Evolutionary conservation across 1,140 invertebrate species (phyloP).

Genomic region (Drosophila melanica): DNA sequence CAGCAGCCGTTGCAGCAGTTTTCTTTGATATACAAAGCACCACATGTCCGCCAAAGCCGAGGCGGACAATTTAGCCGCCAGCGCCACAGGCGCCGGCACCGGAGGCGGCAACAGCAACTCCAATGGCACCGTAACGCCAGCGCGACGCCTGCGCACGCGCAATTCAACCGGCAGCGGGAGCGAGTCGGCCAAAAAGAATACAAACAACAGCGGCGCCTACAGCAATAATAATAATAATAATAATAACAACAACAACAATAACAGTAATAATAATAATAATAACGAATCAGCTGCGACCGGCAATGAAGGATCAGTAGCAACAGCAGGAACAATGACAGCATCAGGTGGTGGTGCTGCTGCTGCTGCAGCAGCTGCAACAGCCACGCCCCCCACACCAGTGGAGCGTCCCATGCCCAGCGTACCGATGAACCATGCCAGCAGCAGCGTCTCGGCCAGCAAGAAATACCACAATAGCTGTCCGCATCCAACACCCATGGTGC

Average conservation of each 20-base stretch:
- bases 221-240: slow-evolving; percentile 28
- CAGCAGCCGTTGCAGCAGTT: slow-evolving; percentile 44
- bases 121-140: slow-evolving; percentile 68
- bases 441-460: slow-evolving; percentile 71
- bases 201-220: slow-evolving; percentile 13
- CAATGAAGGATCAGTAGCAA: slow-evolving; percentile 14
- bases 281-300: slow-evolving; percentile 24
- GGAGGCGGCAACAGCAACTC: slow-evolving; percentile 38
- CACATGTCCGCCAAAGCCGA: slow-evolving; percentile 73
- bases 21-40: slow-evolving; percentile 31
- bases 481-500: slow-evolving; percentile 64
- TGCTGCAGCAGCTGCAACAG: slow-evolving; percentile 7
- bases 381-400: slow-evolving; percentile 1
- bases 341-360: slow-evolving; percentile 4
- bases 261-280: slow-evolving; percentile 21
- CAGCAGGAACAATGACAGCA: slow-evolving; percentile 10
- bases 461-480: slow-evolving; percentile 82
- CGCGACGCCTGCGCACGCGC: slow-evolving; percentile 76
- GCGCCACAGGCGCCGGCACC: slow-evolving; percentile 30
- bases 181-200: slow-evolving; percentile 72
- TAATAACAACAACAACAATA: slow-evolving; percentile 2
- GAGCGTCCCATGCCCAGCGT: slow-evolving; percentile 74
- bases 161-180: slow-evolving; percentile 76
- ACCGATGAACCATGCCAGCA: slow-evolving; percentile 74
- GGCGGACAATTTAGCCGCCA: slow-evolving; percentile 59